Evolutionary conservation across 2,888 invertebrate genomes (phyloP), one percentile per base, ranked within the genome.

Genomic region (Epinotia demarniana): DNA sequence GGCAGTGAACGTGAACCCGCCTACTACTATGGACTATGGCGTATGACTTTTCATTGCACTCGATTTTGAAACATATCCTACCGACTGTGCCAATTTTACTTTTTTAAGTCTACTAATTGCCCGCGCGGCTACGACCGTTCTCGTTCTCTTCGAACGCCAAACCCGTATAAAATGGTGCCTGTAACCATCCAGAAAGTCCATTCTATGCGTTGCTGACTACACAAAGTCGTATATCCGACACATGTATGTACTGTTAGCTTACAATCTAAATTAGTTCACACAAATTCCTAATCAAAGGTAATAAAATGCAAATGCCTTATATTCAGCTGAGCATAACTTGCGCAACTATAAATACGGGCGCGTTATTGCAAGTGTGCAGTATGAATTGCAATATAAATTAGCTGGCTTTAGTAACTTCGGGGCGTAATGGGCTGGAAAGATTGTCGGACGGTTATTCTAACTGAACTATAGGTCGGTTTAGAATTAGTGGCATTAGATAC

Each of bases 351-450:
- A 64, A 75, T 64, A 75, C 46, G 53, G 18, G 23, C 57, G 61
- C 60, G 55, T 62, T 73, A 70, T 70, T 69, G 63, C 60, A 61
- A 62, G 62, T 61, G 55, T 67, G 61, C 64, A 49, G 57, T 27
- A 69, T 60, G 60, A 75, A 71, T 75, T 71, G 75, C 70, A 61
- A 71, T 71, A 75, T 75, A 75, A 75, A 75, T 75, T 75, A 75
- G 70, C 63, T 49, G 60, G 70, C 39, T 61, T 71, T 75, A 75
- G 49, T 75, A 75, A 75, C 75, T 75, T 75, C 55, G 70, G 60
- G 4, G 55, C 60, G 75, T 75, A 75, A 75, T 75, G 75, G 75
- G 75, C 70, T 55, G 60, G 75, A 75, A 75, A 75, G 75, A 75
- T 75, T 71, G 53, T 53, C 57, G 55, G 69, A 46, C 64, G 58